phyloP scores from a whole-genome alignment of 2,888 invertebrate species.

The Eupithecia exiguata region DNA sequence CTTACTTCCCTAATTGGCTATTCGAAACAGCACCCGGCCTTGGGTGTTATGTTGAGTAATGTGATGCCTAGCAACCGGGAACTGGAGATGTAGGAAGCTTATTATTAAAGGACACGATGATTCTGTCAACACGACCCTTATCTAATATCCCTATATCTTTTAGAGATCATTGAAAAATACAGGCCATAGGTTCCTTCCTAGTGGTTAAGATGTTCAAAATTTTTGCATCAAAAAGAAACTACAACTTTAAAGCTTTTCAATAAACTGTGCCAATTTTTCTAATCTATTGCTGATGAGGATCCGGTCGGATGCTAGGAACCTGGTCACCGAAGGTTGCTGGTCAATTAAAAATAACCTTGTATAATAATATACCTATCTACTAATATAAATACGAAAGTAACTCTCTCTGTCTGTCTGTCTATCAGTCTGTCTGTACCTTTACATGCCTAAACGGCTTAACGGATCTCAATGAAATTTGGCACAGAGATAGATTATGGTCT shows the following conservation, averaged over 20 bases:
- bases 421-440: too few species aligned
- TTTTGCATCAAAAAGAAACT: neutral
- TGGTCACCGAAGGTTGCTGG: too few species aligned
- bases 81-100: slow-evolving; percentile 22
- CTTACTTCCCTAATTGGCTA: slow-evolving; percentile 51
- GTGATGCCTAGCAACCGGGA: slow-evolving; percentile 39
- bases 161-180: neutral
- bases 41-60: slow-evolving; percentile 46
- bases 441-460: too few species aligned
- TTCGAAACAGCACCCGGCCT: slow-evolving; percentile 45
- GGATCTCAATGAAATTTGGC: too few species aligned
- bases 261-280: neutral
- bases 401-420: too few species aligned
- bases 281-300: too few species aligned
- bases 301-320: too few species aligned
- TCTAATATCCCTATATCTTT: neutral
- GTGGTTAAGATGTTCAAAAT: neutral
- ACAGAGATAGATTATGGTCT: too few species aligned
- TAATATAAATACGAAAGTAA: too few species aligned
- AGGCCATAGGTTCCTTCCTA: neutral
- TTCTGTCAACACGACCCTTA: slow-evolving; percentile 17
- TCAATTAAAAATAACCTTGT: too few species aligned
- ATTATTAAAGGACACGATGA: slow-evolving; percentile 20
- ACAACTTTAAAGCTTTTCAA: neutral
- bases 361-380: too few species aligned